A percentile compares a stretch with the other conserved stretches of the same genome.
phyloP scores from a whole-genome alignment of 1,140 invertebrate genomes.

The Anadara kagoshimensis region DNA sequence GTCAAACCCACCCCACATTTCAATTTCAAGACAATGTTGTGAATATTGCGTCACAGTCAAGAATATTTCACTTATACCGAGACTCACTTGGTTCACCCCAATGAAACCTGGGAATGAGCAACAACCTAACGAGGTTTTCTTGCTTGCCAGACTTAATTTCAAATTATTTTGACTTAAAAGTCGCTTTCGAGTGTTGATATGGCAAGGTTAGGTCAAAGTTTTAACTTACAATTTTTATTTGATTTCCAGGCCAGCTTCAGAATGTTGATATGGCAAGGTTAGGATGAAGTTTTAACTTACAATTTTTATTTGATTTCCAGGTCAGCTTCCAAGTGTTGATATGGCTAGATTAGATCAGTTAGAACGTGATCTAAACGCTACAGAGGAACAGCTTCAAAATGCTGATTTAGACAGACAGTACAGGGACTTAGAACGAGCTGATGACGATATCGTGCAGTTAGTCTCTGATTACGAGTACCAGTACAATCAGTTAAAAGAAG shows the following conservation, averaged over 20 bases:
- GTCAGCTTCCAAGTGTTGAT: constrained; percentile 74
- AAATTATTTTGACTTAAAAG: too few species aligned
- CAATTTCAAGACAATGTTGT: too few species aligned
- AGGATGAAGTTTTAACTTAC: neutral
- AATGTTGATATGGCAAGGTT: too few species aligned
- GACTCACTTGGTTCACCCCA: too few species aligned
- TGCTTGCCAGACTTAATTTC: too few species aligned
- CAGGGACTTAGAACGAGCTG: constrained; percentile 43
- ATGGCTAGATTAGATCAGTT: constrained; percentile 81
- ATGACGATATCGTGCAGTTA: constrained; percentile 80
- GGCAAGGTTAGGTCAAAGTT: too few species aligned
- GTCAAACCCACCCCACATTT: too few species aligned
- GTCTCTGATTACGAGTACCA: constrained; percentile 90
- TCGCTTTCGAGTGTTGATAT: too few species aligned
- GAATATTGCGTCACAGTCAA: too few species aligned
- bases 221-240: neutral
- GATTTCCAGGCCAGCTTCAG: constrained; percentile 52
- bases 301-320: constrained; percentile 36
- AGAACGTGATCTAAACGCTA: constrained; percentile 83
- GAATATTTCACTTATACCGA: too few species aligned
- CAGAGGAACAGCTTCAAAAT: constrained; percentile 83
- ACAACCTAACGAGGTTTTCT: too few species aligned
- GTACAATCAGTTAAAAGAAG: constrained; percentile 81
- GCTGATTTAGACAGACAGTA: constrained; percentile 83
- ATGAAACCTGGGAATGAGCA: neutral